phyloP scores from a whole-genome alignment of 2,113 vertebrate species.

The Serinus canaria region DNA sequence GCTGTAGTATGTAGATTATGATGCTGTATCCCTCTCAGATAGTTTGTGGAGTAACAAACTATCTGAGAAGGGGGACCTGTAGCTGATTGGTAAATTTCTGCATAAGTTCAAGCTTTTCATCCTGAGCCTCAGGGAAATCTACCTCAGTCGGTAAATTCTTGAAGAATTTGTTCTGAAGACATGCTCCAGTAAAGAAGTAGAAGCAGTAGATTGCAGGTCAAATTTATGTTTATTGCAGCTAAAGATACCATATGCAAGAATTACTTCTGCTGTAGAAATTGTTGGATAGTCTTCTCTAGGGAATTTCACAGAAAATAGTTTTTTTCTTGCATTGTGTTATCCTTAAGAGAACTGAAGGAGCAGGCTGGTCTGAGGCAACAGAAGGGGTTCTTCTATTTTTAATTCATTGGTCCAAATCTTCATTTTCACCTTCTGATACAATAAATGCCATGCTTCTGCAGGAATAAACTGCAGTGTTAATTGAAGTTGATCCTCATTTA shows the following conservation, averaged over 20 bases:
- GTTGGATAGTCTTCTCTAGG: background rate
- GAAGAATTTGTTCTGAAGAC: background rate
- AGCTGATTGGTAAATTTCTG: background rate
- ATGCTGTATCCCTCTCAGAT: background rate
- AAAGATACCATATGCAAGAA: background rate
- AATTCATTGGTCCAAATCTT: background rate
- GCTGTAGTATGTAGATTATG: accelerated
- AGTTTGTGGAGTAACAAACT: background rate
- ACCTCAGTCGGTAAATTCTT: background rate
- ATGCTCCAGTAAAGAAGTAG: background rate
- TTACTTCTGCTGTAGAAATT: background rate
- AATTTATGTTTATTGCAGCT: background rate
- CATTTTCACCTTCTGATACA: background rate
- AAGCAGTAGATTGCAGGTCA: background rate
- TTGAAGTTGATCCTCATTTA: background rate
- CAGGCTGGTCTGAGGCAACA: background rate
- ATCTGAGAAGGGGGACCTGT: background rate
- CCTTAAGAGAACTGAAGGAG: background rate
- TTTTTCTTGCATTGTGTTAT: background rate
- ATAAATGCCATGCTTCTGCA: background rate
- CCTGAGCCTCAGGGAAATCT: background rate
- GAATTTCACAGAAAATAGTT: background rate
- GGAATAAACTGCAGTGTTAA: background rate
- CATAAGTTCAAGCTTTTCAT: background rate
- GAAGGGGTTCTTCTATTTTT: background rate